Base-by-base conservation (phyloP, 2,888 invertebrate genomes). In the Calameuta pallipes region DNA sequence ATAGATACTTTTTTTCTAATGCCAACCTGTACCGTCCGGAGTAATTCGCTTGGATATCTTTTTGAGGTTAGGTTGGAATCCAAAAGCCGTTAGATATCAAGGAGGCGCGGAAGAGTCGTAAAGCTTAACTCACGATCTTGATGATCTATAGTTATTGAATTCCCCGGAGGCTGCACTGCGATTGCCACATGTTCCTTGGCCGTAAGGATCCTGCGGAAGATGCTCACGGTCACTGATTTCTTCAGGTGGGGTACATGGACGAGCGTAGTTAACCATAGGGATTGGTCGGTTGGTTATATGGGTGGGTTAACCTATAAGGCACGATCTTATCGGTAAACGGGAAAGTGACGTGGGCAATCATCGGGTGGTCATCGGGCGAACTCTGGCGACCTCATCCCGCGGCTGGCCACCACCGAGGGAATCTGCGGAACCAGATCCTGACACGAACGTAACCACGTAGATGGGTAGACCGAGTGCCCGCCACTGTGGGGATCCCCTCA, bases 131-230 rank as follows among this genome's bases (percentile, higher is more conserved):
- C 84, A 83, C 81, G 83, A 86, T 86, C 85, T 81, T 78, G 84
- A 86, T 87, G 87, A 87, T 86, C 85, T 88, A 88, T 86, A 85
- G 87, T 88, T 87, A 88, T 88, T 86, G 87, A 88, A 88, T 87
- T 87, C 85, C 84, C 85, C 76, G 76, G 85, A 84, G 84, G 80
- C 83, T 80, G 80, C 33, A 3, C 75, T 23, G 69, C 80, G 84
- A 82, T 83, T 82, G 80, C 80, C 81, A 78, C 80, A 80, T 79
- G 81, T 81, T 82, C 79, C 76, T 9, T 15, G 76, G 74, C 68
- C 71, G 13, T 71, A 31, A 31, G 71, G 23, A 33, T 34, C 34
- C 71, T 31, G 12, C 13, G 33, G 31, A 31, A 71, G 71, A 71
- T 34, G 71, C 71, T 56, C 33, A 71, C 34, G 71, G 31, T 71